These are phyloP conservation scores for Premnoplex brunnescens DNA, from an alignment of 2,797 vertebrate genomes.

Conservation along the genomic window DNA sequence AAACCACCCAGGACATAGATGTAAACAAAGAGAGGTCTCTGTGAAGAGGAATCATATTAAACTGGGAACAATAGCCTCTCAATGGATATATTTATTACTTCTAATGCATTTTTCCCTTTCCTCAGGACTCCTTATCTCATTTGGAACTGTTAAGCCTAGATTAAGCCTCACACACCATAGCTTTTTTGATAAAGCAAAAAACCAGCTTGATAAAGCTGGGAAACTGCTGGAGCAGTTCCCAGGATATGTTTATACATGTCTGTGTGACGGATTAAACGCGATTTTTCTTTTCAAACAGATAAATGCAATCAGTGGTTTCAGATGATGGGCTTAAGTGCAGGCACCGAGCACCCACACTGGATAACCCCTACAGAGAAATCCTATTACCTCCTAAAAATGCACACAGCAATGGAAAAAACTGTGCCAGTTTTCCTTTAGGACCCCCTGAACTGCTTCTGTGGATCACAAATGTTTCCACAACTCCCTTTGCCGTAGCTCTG, in stretches of 20 bases:
- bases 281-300: constrained; percentile 69
- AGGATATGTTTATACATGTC: constrained; percentile 56
- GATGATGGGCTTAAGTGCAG: background rate
- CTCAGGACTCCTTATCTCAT: constrained; percentile 38
- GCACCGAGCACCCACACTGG: background rate
- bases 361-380: background rate
- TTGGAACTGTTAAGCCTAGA: constrained; percentile 43
- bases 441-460: background rate
- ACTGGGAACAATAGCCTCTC: background rate
- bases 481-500: background rate
- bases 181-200: constrained; percentile 39
- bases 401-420: background rate
- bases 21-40: background rate
- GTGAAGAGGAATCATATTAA: background rate
- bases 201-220: constrained; percentile 31
- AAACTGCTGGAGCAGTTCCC: constrained; percentile 65
- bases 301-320: constrained; percentile 58
- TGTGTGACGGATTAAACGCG: constrained; percentile 47
- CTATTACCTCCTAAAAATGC: background rate
- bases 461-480: background rate
- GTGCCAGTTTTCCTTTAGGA: background rate
- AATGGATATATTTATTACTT: background rate
- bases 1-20: background rate
- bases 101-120: background rate
- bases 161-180: background rate